These are phyloP conservation scores for Saccostrea glomerata DNA, from an alignment of 1,140 invertebrate species.

Conservation along the genomic window DNA sequence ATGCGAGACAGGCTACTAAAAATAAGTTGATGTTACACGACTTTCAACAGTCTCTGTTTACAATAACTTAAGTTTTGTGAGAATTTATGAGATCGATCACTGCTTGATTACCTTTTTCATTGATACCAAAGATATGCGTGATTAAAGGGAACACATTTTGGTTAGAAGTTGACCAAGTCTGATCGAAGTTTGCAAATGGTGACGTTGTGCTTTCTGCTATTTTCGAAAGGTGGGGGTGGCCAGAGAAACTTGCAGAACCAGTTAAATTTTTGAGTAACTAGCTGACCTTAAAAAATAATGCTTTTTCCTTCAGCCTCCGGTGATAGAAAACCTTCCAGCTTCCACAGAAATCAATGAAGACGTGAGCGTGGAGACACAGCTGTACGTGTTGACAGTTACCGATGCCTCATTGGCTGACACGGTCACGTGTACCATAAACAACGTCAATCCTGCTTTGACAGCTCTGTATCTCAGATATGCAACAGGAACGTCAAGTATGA, in stretches of 20 bases:
- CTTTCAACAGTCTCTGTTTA: no score
- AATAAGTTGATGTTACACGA: no score
- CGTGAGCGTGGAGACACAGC: not conserved
- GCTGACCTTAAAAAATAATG: not conserved
- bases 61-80: not conserved
- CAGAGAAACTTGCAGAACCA: no score
- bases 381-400: not conserved
- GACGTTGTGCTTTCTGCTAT: no score
- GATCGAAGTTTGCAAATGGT: no score
- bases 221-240: no score
- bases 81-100: not conserved
- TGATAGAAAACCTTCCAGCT: constrained; percentile 30
- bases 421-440: constrained; percentile 33
- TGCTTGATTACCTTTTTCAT: not conserved
- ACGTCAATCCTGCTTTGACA: not conserved
- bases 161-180: no score
- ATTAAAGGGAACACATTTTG: no score
- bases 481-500: constrained; percentile 21
- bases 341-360: not conserved
- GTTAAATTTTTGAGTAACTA: no score
- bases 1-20: no score
- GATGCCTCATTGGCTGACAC: constrained; percentile 28
- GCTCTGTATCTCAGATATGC: not conserved
- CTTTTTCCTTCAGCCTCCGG: not conserved
- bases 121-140: no score